Evolutionary conservation across 1,140 invertebrate genomes (phyloP).

Genomic region (Helicoverpa armigera): DNA sequence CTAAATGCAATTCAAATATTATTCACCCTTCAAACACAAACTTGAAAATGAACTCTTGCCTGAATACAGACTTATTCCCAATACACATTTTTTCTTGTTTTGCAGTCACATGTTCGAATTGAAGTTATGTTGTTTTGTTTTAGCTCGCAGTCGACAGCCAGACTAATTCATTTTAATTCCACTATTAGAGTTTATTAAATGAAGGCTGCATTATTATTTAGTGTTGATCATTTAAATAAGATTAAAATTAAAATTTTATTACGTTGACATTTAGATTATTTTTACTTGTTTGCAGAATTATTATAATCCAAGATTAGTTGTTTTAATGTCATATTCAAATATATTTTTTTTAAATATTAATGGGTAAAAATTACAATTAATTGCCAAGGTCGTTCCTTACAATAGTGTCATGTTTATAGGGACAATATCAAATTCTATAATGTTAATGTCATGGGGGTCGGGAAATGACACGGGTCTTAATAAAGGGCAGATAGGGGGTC

Average conservation of each 20-base stretch:
- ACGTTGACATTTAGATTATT: neutral
- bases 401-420: neutral
- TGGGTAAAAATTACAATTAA: neutral
- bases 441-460: constrained; percentile 54
- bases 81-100: neutral
- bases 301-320: neutral
- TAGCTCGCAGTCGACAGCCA: constrained; percentile 9
- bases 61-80: neutral
- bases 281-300: neutral
- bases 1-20: neutral
- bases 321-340: constrained; percentile 6
- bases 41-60: neutral
- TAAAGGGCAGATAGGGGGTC: constrained; percentile 18
- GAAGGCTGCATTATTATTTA: neutral
- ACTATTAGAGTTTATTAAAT: constrained; percentile 8
- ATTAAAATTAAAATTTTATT: neutral
- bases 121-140: constrained; percentile 5
- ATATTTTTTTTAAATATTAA: neutral
- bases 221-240: neutral
- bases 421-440: constrained; percentile 42
- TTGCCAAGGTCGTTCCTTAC: neutral
- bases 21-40: neutral
- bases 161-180: constrained; percentile 29
- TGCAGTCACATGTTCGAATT: neutral
- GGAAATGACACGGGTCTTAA: constrained; percentile 47